phyloP scores from a whole-genome alignment of 2,113 vertebrate genomes.

The human region DNA sequence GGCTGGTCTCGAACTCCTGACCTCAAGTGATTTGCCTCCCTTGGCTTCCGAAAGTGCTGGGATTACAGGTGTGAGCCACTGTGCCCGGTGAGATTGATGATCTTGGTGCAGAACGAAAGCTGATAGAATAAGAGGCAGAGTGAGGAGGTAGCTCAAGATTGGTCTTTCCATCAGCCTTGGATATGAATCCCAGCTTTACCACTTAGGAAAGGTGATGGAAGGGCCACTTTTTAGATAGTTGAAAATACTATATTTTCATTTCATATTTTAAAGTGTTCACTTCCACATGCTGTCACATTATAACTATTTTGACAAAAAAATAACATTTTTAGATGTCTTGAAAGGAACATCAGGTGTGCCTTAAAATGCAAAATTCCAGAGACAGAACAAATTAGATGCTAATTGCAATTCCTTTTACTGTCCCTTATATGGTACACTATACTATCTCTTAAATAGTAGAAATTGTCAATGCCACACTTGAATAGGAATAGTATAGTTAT shows the following conservation, averaged over 20 bases:
- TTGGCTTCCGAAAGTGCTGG: too few relatives aligned
- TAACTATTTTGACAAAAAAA: neutral
- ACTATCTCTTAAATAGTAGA: neutral
- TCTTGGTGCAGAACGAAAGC: neutral
- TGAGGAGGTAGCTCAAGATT: neutral
- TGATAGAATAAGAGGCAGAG: neutral
- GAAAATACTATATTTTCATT: neutral
- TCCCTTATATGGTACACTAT: neutral
- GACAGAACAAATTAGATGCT: neutral
- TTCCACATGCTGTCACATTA: neutral
- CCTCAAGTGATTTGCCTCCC: too few relatives aligned
- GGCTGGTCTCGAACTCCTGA: too few relatives aligned
- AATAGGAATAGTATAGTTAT: neutral
- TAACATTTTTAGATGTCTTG: neutral
- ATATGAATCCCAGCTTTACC: neutral
- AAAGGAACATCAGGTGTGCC: neutral
- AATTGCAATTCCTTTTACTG: neutral
- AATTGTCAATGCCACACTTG: neutral
- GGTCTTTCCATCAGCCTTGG: neutral
- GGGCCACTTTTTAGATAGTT: neutral
- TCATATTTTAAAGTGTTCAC: neutral
- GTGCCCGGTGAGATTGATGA: neutral
- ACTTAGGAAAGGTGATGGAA: neutral
- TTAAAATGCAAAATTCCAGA: constrained; percentile 10
- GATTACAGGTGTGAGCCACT: too few relatives aligned